A percentile compares a stretch with the other conserved stretches of the same genome.
Conservation (phyloP, 1,140 invertebrate genomes). For the Caenorhabditis inopinata region DNA sequence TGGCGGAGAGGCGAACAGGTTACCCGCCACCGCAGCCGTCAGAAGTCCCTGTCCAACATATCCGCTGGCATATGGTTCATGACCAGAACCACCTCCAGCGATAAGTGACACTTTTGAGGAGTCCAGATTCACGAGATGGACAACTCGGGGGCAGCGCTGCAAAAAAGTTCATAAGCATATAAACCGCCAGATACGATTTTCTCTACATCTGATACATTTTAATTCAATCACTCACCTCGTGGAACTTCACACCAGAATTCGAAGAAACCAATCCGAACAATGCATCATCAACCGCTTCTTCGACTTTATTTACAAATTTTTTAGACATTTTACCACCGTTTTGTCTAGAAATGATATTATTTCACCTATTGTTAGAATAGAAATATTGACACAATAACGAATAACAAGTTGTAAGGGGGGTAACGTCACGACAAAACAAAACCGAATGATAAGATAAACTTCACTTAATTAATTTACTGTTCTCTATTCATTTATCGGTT, state of each 20-base stretch:
- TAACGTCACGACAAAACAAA: no score
- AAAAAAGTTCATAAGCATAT: no score
- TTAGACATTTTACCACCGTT: slow-evolving; percentile 74
- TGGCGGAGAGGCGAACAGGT: slow-evolving; percentile 78
- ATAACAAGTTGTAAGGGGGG: no score
- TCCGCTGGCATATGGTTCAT: slow-evolving; percentile 78
- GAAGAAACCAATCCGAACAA: slow-evolving; percentile 73
- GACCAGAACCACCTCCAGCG: slow-evolving; percentile 80
- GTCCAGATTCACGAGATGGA: slow-evolving; percentile 71
- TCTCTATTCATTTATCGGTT: no score
- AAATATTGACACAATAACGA: no score
- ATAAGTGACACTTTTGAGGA: slow-evolving; percentile 74
- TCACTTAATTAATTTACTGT: no score
- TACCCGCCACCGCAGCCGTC: slow-evolving; percentile 76
- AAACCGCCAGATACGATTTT: no score
- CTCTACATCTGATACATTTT: no score
- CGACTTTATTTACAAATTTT: slow-evolving; percentile 74
- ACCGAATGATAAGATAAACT: no score
- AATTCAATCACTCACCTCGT: slow-evolving; percentile 70
- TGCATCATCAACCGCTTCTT: slow-evolving; percentile 74
- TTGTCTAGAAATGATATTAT: no score
- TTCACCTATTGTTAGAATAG: no score
- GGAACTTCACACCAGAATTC: slow-evolving; percentile 72
- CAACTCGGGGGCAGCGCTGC: slow-evolving; percentile 67
- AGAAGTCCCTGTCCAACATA: slow-evolving; percentile 79